These are phyloP conservation scores for Meloidogyne floridensis DNA, from an alignment of 1,140 invertebrate genomes.

Conservation along the genomic window DNA sequence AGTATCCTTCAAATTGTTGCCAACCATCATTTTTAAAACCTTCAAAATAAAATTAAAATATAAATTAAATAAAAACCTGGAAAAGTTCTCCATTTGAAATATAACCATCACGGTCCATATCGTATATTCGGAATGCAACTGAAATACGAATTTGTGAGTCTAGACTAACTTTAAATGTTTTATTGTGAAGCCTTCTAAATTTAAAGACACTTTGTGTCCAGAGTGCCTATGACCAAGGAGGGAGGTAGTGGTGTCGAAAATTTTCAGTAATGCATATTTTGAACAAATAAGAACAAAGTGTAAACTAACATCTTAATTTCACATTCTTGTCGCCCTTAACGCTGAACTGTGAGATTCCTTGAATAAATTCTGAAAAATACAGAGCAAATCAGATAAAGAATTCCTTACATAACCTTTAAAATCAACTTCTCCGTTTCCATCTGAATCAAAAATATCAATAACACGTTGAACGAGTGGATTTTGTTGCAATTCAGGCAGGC, in stretches of 20 bases:
- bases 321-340: slow-evolving; percentile 68
- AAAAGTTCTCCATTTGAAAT: slow-evolving; percentile 67
- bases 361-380: slow-evolving; percentile 66
- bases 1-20: slow-evolving; percentile 67
- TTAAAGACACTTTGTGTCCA: too few species aligned
- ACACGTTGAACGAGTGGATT: slow-evolving; percentile 67
- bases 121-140: slow-evolving; percentile 67
- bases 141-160: slow-evolving; percentile 38
- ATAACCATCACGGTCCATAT: slow-evolving; percentile 67
- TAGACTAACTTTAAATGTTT: neutral
- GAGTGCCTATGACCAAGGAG: too few species aligned
- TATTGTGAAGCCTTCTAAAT: neutral
- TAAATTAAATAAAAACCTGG: slow-evolving; percentile 55
- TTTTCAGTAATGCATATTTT: too few species aligned
- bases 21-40: slow-evolving; percentile 67
- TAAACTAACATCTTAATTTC: slow-evolving; percentile 63
- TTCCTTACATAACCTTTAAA: slow-evolving; percentile 59
- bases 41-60: slow-evolving; percentile 19
- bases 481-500: slow-evolving; percentile 65
- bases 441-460: slow-evolving; percentile 67
- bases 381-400: slow-evolving; percentile 18
- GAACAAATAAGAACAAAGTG: too few species aligned
- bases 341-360: slow-evolving; percentile 67
- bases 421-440: slow-evolving; percentile 67
- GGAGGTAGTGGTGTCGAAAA: too few species aligned